Conservation (phyloP, 2,888 invertebrate genomes). For the Nephrotoma flavescens region DNA sequence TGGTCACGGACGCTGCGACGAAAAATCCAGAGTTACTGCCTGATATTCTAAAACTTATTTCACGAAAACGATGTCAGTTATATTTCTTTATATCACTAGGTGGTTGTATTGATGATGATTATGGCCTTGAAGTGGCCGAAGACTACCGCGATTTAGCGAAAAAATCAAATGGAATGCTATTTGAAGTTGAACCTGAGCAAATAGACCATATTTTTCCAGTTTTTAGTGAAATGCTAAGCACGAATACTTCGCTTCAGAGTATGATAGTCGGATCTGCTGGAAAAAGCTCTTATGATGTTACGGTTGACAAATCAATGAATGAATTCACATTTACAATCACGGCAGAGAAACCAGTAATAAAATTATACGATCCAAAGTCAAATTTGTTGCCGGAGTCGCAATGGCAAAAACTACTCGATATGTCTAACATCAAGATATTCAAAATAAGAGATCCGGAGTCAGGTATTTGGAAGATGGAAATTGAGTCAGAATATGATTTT, state of each 20-base stretch:
- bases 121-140: not conserved
- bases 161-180: not conserved
- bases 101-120: not conserved
- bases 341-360: not conserved
- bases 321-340: not conserved
- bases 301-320: not conserved
- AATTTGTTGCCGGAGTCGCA: not conserved
- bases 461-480: not conserved
- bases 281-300: not conserved
- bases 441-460: not conserved
- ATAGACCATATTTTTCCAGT: not conserved
- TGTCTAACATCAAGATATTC: not conserved
- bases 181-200: not conserved
- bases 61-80: not conserved
- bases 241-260: not conserved
- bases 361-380: not conserved
- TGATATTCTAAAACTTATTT: not conserved
- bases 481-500: not conserved
- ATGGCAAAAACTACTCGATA: not conserved
- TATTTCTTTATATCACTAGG: not conserved
- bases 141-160: not conserved
- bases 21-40: not conserved
- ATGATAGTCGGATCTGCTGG: not conserved
- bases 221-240: not conserved
- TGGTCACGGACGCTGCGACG: not conserved